phyloP scores from a whole-genome alignment of 2,797 vertebrate species.

The Acanthurus tractus region DNA sequence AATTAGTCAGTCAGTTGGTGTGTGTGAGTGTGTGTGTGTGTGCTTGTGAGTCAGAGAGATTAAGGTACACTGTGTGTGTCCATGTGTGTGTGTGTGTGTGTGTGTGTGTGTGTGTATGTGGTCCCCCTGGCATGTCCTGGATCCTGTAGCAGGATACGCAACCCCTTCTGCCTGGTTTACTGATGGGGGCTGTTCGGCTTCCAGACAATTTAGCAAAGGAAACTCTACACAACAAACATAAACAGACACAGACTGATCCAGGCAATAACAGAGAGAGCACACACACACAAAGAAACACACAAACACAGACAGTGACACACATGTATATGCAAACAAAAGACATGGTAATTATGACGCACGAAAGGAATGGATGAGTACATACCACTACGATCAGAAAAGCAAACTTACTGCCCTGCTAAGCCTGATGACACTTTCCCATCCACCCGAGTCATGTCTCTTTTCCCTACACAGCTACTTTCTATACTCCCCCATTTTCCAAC shows the following conservation, averaged over 20 bases:
- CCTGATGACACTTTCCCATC: constrained; percentile 4
- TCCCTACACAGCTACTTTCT: background rate
- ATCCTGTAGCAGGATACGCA: constrained; percentile 70
- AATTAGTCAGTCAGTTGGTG: constrained; percentile 57
- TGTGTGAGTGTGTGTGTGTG: constrained; percentile 29
- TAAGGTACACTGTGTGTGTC: constrained; percentile 49
- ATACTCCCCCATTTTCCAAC: constrained; percentile 9
- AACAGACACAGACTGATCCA: constrained; percentile 80
- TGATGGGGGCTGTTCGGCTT: constrained; percentile 89
- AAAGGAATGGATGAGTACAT: constrained; percentile 5
- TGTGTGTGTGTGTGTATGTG: constrained; percentile 56
- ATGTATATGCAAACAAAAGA: constrained; percentile 29
- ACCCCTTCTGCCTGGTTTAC: constrained; percentile 93
- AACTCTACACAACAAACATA: constrained; percentile 86
- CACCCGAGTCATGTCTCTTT: background rate
- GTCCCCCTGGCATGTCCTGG: constrained; percentile 83
- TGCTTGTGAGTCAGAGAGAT: constrained; percentile 55
- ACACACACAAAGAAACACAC: constrained; percentile 50
- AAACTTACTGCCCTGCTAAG: background rate
- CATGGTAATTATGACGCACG: constrained; percentile 20
- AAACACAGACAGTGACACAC: constrained; percentile 41
- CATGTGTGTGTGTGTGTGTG: constrained; percentile 36
- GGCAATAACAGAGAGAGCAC: constrained; percentile 60
- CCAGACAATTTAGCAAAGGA: constrained; percentile 91
- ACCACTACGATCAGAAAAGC: constrained; percentile 8